These are phyloP conservation scores for Scarus forsteni DNA, from an alignment of 2,797 vertebrate genomes.

Conservation along the genomic window DNA sequence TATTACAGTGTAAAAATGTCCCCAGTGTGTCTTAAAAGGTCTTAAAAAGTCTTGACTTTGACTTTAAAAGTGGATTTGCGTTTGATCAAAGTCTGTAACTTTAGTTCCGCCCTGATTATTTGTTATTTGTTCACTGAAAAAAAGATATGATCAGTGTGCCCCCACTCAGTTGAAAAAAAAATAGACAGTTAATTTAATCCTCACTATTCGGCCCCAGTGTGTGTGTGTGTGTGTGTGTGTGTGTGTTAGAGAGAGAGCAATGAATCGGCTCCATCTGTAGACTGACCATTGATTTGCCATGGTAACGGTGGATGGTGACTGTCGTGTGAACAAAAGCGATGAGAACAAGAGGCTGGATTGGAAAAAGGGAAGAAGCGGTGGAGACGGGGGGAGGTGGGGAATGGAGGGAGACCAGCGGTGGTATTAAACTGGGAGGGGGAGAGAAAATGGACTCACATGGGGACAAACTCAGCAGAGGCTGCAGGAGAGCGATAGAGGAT, in stretches of 20 bases:
- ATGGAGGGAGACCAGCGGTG: constrained; percentile 19
- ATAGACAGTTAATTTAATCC: too few species aligned
- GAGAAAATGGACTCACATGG: constrained; percentile 30
- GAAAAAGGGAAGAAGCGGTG: constrained; percentile 11
- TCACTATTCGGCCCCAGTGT: not conserved
- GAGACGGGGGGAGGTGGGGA: constrained; percentile 8
- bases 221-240: constrained; percentile 11
- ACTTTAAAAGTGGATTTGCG: too few species aligned
- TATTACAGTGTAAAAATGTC: too few species aligned
- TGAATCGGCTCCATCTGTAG: constrained; percentile 72
- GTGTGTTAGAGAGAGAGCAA: constrained; percentile 33
- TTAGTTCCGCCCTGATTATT: too few species aligned
- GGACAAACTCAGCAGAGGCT: constrained; percentile 26
- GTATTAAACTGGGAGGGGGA: constrained; percentile 33
- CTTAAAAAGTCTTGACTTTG: too few species aligned
- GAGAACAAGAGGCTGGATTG: constrained; percentile 56
- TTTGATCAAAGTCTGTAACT: too few species aligned
- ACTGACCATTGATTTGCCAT: constrained; percentile 81
- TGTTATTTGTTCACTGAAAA: too few species aligned
- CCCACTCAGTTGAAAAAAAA: too few species aligned
- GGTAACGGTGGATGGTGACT: constrained; percentile 75
- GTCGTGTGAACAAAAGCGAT: constrained; percentile 73
- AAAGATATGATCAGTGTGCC: too few species aligned
- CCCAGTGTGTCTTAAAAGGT: too few species aligned
- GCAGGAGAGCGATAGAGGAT: constrained; percentile 18